Base-by-base conservation (phyloP, 2,113 vertebrate genomes). In the Pseudorectes ferrugineus region DNA sequence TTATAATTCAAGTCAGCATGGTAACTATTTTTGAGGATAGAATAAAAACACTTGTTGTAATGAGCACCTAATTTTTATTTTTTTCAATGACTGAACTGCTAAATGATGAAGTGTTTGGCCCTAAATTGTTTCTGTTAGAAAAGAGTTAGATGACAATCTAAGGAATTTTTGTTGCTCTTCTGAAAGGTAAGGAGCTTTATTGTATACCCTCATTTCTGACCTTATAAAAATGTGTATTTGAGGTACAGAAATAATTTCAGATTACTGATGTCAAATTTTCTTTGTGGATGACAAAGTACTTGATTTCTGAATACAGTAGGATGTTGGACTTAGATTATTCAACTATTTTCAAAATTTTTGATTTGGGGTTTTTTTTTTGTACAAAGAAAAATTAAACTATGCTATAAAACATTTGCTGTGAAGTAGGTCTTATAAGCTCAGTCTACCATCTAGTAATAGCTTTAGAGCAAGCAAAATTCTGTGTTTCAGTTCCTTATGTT, bases 1-100 rank as follows among this genome's bases (percentile, higher is more conserved):
- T 97, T 95, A 94, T 81, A 94, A 95, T 96, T 95, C 96, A 96
- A 96, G 90, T 94, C 93, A 96, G 88, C 88, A 85, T 70, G 79
- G 85, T 96, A 97, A 86, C 87, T 97, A 76, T 80, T 95, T 97
- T 79, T 90, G 90, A 96, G 93, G 91, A 95, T 95, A 96, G 48
- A 97, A 96, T 83, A 94, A 97, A 86, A 96, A 85, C 84, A 91
- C 75, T 93, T 95, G 43, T 79, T 97, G 81, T 85, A 97, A 97
- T 23, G 79, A 96, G 52, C 40, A 22, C 14, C 49, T 78, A 11
- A 6, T 68, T 95, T 94, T 86, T 55, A 95, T 93, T 94, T 4
- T 97, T 81, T 84, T 36, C 58, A 81, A 55, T 95, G 89, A 96
- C 76, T 81, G 57, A 97, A 92, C 58, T 89, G 74, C 63, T 92